phyloP scores from a whole-genome alignment of 2,113 vertebrate species.

The Tachycineta bicolor region DNA sequence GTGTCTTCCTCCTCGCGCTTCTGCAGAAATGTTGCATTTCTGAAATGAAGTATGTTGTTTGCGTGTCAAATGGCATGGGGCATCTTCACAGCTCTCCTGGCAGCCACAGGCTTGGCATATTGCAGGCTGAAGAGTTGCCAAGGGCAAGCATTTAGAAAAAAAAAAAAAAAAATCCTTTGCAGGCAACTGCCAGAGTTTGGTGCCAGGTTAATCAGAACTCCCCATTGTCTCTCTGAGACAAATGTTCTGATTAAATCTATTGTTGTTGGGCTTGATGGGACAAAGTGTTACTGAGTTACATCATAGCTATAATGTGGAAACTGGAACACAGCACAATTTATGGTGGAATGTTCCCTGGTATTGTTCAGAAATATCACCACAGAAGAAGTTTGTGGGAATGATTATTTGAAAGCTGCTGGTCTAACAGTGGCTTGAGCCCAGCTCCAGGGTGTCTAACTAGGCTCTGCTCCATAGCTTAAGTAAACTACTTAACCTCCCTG shows the following conservation, averaged over 20 bases:
- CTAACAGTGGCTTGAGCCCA: constrained; percentile 22
- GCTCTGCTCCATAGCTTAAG: constrained; percentile 27
- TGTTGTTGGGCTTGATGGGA: constrained; percentile 64
- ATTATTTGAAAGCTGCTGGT: constrained; percentile 52
- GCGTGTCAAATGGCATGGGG: background rate
- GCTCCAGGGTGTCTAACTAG: constrained; percentile 4
- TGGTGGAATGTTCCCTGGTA: constrained; percentile 58
- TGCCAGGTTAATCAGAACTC: constrained; percentile 67
- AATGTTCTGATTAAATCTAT: constrained; percentile 54
- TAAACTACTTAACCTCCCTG: constrained; percentile 39
- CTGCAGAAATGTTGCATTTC: background rate
- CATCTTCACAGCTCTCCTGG: constrained; percentile 25
- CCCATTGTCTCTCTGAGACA: constrained; percentile 35
- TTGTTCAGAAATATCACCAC: constrained; percentile 59
- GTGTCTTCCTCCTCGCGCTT: accelerated
- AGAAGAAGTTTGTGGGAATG: constrained; percentile 56
- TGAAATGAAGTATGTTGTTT: background rate
- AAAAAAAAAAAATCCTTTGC: background rate
- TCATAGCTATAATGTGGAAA: constrained; percentile 63
- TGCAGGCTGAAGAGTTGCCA: background rate
- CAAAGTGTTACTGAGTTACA: constrained; percentile 65
- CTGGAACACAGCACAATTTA: constrained; percentile 54
- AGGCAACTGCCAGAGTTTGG: constrained; percentile 23
- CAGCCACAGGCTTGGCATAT: background rate
- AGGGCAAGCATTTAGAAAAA: constrained; percentile 1